phyloP scores from a whole-genome alignment of 2,113 vertebrate genomes.

The western clawed frog (Xenopus tropicalis) region UCB_Xtro_10.0 CM004444.2:105722501-105723000 shows the following conservation, averaged over 20 bases:
- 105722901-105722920: conserved; percentile 89
- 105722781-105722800: conserved; percentile 60
- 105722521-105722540: conserved; percentile 45
- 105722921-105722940: conserved; percentile 93
- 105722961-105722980: conserved; percentile 99
- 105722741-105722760: conserved; percentile 64
- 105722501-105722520: conserved; percentile 76
- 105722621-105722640: background rate
- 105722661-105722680: too few species aligned
- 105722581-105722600: background rate
- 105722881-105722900: conserved; percentile 76
- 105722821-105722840: conserved; percentile 58
- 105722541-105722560: background rate
- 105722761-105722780: conserved; percentile 31
- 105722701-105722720: background rate
- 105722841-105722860: conserved; percentile 56
- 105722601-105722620: too few species aligned
- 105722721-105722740: conserved; percentile 49
- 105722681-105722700: too few species aligned
- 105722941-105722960: conserved; percentile 99
- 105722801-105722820: conserved; percentile 51
- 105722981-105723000: conserved; percentile 99
- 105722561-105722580: background rate
- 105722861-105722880: conserved; percentile 30
- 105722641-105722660: too few species aligned